Conservation (phyloP, 2,113 vertebrate genomes). For the Neodon shergylaensis region DNA sequence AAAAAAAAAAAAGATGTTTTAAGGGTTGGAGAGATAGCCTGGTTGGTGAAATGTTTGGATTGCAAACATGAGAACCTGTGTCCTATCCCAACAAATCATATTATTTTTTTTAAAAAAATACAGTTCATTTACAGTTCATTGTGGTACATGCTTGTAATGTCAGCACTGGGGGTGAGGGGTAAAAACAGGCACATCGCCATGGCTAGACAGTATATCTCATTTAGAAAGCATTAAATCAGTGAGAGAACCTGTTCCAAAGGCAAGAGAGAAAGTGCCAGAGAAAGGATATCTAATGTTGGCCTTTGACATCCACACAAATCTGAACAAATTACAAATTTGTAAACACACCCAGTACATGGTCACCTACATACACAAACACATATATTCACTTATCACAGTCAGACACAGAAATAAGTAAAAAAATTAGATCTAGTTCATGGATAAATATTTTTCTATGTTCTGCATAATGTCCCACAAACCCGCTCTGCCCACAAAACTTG, state of each 20-base stretch:
- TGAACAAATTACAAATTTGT: neutral
- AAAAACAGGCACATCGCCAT: neutral
- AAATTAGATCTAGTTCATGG: neutral
- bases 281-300: neutral
- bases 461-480: neutral
- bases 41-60: neutral
- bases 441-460: neutral
- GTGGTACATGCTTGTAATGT: neutral
- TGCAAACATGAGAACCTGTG: neutral
- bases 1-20: neutral
- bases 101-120: neutral
- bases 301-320: neutral
- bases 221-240: neutral
- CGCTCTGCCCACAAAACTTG: neutral
- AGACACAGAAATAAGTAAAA: neutral
- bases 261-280: neutral
- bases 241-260: no score
- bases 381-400: neutral
- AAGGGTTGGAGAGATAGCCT: neutral
- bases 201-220: neutral
- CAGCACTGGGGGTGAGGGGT: neutral
- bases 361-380: neutral
- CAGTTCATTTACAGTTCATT: no score
- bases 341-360: neutral
- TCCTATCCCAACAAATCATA: neutral